Percentiles rank a stretch among this genome's conserved stretches.
Conservation (phyloP, 2,113 vertebrate species). For the Oryzias woworae region DNA sequence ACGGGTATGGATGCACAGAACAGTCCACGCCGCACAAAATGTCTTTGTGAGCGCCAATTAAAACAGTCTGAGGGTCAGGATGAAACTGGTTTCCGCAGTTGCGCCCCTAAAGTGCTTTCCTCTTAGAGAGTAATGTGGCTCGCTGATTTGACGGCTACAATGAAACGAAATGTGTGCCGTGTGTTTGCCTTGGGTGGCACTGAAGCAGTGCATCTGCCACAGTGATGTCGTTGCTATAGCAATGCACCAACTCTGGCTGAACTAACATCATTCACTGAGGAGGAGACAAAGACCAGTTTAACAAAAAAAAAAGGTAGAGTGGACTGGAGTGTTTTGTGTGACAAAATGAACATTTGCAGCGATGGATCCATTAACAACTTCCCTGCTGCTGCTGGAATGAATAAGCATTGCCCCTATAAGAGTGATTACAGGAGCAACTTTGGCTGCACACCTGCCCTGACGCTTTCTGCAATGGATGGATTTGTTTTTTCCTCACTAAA, state of each 20-base stretch:
- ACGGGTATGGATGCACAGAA: too few species aligned
- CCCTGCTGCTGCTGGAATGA: not conserved
- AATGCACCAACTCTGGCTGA: slow-evolving; percentile 49
- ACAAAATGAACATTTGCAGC: slow-evolving; percentile 15
- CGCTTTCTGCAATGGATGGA: not conserved
- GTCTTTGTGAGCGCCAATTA: too few species aligned
- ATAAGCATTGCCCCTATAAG: too few species aligned
- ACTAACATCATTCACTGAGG: slow-evolving; percentile 33
- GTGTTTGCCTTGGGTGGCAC: slow-evolving; percentile 37
- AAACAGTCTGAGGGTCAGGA: not conserved
- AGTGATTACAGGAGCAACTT: not conserved
- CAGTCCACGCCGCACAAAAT: too few species aligned
- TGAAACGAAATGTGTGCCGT: slow-evolving; percentile 18
- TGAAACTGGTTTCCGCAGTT: not conserved
- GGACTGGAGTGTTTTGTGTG: slow-evolving; percentile 28
- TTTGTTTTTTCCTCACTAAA: not conserved
- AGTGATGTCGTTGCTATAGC: slow-evolving; percentile 68
- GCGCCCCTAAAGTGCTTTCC: not conserved
- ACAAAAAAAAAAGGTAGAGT: slow-evolving; percentile 12
- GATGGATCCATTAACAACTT: not conserved
- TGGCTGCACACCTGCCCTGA: not conserved
- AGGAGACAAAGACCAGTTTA: slow-evolving; percentile 22
- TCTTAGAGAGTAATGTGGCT: not conserved
- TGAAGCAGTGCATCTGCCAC: slow-evolving; percentile 57
- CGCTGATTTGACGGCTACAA: not conserved